phyloP scores from a whole-genome alignment of 2,888 invertebrate species.

The Volucella bombylans region DNA sequence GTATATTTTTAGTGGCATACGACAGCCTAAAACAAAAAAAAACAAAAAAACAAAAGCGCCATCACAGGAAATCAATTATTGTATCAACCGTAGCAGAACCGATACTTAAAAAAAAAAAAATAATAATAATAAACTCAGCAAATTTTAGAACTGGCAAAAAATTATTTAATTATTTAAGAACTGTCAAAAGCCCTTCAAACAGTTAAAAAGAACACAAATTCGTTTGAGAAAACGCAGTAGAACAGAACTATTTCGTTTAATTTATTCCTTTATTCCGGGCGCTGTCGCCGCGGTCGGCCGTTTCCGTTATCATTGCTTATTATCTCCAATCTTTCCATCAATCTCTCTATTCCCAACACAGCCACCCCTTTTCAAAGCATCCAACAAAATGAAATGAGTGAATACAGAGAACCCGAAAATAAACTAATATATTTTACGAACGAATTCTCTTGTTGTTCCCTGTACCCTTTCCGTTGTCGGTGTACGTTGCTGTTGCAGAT shows the following conservation, averaged over 20 bases:
- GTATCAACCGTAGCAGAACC: background rate
- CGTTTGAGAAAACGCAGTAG: constrained; percentile 15
- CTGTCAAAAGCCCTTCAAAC: constrained; percentile 12
- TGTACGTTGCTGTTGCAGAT: background rate
- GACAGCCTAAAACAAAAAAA: constrained; percentile 12
- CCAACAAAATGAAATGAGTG: constrained; percentile 70
- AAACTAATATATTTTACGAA: constrained; percentile 60
- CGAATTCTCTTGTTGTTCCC: constrained; percentile 17
- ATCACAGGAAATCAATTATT: constrained; percentile 45
- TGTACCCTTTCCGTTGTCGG: constrained; percentile 21
- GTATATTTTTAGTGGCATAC: constrained; percentile 44
- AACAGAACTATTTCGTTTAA: constrained; percentile 1
- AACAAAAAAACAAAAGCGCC: background rate
- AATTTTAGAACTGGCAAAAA: background rate
- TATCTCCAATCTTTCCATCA: constrained; percentile 65
- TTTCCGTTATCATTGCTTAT: constrained; percentile 70
- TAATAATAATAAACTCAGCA: too few species aligned
- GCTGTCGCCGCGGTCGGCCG: constrained; percentile 63
- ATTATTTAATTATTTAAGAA: background rate
- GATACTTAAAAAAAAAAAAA: too few species aligned
- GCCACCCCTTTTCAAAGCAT: constrained; percentile 70
- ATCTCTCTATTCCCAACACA: constrained; percentile 51
- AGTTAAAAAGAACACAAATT: constrained; percentile 15
- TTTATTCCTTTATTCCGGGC: constrained; percentile 64
- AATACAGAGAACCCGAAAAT: constrained; percentile 65